Percentiles rank a stretch among this genome's conserved stretches.
These are phyloP conservation scores for Bos javanicus DNA, from an alignment of 2,113 vertebrate species.

Conservation along the genomic window DNA sequence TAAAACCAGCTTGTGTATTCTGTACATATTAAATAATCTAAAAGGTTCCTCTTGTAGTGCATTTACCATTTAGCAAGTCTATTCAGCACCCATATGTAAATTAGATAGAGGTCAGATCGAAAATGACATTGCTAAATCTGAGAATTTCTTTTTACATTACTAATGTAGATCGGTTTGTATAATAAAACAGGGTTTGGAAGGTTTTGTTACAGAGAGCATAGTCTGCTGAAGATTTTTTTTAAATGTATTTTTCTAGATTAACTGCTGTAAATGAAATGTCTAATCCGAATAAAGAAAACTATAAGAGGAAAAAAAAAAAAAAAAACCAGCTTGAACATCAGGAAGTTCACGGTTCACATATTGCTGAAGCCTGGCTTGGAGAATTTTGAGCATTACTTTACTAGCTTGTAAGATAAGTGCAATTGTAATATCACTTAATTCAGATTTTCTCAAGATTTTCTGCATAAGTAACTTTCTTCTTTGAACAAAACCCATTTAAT, in stretches of 20 bases:
- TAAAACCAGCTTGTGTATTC: too few relatives aligned
- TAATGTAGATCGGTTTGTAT: conserved; percentile 87
- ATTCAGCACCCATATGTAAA: conserved; percentile 82
- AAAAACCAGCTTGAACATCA: too few relatives aligned
- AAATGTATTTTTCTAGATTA: conserved; percentile 96
- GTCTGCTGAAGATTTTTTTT: conserved; percentile 90
- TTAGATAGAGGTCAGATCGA: conserved; percentile 81
- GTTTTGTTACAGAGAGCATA: conserved; percentile 90
- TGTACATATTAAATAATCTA: too few relatives aligned
- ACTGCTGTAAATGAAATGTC: conserved; percentile 95
- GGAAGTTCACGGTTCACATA: too few relatives aligned
- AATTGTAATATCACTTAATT: neutral
- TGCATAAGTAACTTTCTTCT: neutral
- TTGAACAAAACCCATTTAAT: neutral
- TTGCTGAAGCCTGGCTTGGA: too few relatives aligned
- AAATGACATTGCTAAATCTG: conserved; percentile 84
- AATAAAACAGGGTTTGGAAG: conserved; percentile 84
- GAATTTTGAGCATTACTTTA: too few relatives aligned
- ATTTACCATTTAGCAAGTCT: too few relatives aligned
- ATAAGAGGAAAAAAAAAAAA: too few relatives aligned
- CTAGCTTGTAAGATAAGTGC: too few relatives aligned
- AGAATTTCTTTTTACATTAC: conserved; percentile 85
- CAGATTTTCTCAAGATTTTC: neutral
- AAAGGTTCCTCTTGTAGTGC: too few relatives aligned
- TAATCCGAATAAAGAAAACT: conserved; percentile 91